These are phyloP conservation scores for Palythoa grandis DNA, from an alignment of 92 coral and sea anemone genomes.

Conservation along the genomic window DNA sequence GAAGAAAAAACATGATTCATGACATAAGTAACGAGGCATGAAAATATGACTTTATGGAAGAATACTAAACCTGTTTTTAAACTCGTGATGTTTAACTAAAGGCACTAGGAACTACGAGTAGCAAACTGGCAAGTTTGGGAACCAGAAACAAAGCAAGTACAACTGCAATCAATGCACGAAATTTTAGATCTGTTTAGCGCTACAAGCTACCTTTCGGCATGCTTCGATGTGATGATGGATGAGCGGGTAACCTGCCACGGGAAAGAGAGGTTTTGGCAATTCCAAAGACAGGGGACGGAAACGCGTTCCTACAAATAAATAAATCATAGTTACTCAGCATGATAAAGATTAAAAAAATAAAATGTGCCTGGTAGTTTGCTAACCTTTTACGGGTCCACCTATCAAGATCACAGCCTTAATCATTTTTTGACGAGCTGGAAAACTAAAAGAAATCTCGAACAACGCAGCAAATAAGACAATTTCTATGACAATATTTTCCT, in stretches of 20 bases:
- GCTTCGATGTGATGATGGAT: constrained; percentile 98
- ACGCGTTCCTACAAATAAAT: constrained; percentile 78
- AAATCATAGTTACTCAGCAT: neutral
- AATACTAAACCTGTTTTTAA: no score
- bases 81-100: no score
- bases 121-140: no score
- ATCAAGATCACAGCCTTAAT: constrained; percentile 90
- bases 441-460: constrained; percentile 14
- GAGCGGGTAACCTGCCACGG: constrained; percentile 94
- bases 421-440: constrained; percentile 53
- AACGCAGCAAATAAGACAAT: constrained; percentile 9
- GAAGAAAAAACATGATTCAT: no score
- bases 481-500: constrained; percentile 61
- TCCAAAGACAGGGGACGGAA: constrained; percentile 98
- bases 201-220: constrained; percentile 75
- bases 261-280: constrained; percentile 93
- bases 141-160: no score
- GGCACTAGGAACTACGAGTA: no score
- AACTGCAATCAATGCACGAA: no score
- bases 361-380: neutral
- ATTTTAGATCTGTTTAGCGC: no score
- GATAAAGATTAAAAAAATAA: neutral
- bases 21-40: no score
- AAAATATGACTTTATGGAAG: no score
- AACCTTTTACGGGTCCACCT: constrained; percentile 99